A percentile compares a stretch with the other conserved stretches of the same genome.
These are phyloP conservation scores for Antrozous pallidus DNA, from an alignment of 2,797 vertebrate species.

Conservation along the genomic window DNA sequence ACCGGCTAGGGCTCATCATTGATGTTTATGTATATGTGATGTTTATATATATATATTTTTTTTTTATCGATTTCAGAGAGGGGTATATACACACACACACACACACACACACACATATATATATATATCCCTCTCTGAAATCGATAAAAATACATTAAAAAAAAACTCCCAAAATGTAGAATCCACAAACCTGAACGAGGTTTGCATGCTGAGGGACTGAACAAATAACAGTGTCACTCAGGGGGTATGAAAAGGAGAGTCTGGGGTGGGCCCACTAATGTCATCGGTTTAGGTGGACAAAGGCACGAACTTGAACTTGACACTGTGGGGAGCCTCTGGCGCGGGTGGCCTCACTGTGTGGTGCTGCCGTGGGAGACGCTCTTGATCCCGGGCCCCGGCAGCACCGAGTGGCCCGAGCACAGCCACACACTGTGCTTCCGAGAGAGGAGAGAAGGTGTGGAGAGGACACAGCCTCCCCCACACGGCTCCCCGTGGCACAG, in stretches of 20 bases:
- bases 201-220: background rate
- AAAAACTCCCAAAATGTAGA: background rate
- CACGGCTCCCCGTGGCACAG: background rate
- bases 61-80: too few species aligned
- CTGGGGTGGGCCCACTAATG: background rate
- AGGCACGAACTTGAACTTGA: background rate
- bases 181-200: background rate
- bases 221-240: background rate
- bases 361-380: accelerated
- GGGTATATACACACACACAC: too few species aligned
- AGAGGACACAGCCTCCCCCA: background rate
- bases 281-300: background rate
- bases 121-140: too few species aligned
- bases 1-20: too few species aligned
- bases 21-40: too few species aligned
- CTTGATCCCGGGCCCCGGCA: background rate
- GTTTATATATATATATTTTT: too few species aligned
- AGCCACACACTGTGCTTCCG: background rate
- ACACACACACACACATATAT: too few species aligned
- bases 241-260: background rate
- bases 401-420: accelerated
- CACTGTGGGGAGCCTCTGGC: background rate
- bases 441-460: background rate
- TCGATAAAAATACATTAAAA: too few species aligned
- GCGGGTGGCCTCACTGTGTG: accelerated